Evolutionary conservation across 2,797 vertebrate genomes (phyloP).

Genomic region (Spinibarbus caldwelli): DNA sequence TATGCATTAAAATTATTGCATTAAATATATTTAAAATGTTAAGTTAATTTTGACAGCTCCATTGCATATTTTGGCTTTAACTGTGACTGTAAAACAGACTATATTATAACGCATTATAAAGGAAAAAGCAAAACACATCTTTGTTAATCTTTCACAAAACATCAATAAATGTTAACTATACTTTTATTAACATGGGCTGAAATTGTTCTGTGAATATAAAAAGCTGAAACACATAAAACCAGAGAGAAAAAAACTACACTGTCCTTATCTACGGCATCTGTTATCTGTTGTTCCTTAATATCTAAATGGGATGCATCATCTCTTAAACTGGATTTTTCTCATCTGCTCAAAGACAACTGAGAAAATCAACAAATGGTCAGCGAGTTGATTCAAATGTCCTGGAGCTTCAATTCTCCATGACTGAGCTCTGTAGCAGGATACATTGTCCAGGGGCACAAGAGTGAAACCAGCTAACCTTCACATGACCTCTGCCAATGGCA

Average conservation of each 20-base stretch:
- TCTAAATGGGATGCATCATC: not conserved
- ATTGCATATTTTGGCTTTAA: not conserved
- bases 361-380: not conserved
- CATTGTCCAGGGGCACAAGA: constrained; percentile 7
- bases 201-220: no score
- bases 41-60: not conserved
- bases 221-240: no score
- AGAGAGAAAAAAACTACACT: no score
- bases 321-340: not conserved
- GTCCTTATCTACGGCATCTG: no score
- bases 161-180: no score
- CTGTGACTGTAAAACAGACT: not conserved
- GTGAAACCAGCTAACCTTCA: constrained; percentile 38
- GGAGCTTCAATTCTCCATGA: not conserved
- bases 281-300: not conserved
- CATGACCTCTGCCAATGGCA: constrained; percentile 45
- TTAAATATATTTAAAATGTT: not conserved
- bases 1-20: not conserved
- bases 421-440: constrained; percentile 12
- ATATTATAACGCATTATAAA: not conserved
- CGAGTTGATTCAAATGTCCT: not conserved
- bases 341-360: not conserved
- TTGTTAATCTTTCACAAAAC: not conserved
- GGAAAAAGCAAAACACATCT: not conserved
- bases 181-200: no score